A percentile compares a stretch with the other conserved stretches of the same genome.
phyloP scores from a whole-genome alignment of 2,797 vertebrate genomes.

The Antennarius maculatus region DNA sequence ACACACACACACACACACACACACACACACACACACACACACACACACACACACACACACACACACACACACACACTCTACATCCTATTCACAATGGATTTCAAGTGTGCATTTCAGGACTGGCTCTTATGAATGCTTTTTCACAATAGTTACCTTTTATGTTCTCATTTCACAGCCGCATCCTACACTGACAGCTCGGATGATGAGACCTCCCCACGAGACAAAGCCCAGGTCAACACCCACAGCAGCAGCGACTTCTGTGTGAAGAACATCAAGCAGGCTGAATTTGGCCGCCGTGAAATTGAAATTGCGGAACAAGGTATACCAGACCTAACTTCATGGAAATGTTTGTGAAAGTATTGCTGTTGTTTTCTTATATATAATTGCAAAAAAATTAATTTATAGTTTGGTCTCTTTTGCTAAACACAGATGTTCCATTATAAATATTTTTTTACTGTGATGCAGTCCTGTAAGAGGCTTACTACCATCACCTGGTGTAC shows the following conservation, averaged over 20 bases:
- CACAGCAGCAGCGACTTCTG: conserved; percentile 97
- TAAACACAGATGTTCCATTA: not conserved
- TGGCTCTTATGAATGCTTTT: conserved; percentile 33
- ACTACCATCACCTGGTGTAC: not conserved
- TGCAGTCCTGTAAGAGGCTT: conserved; percentile 9
- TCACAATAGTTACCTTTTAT: conserved; percentile 46
- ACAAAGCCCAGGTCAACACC: conserved; percentile 95
- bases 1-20: no score
- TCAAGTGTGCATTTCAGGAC: conserved; percentile 47
- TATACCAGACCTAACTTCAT: conserved; percentile 48
- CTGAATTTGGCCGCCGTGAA: conserved; percentile 95
- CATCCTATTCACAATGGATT: conserved; percentile 12
- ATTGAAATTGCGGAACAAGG: conserved; percentile 99
- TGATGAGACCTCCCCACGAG: conserved; percentile 94
- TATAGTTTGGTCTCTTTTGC: not conserved
- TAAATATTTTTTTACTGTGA: conserved; percentile 2
- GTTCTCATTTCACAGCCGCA: conserved; percentile 83
- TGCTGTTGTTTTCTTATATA: no score
- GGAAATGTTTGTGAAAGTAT: no score
- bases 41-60: no score
- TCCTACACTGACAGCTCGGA: conserved; percentile 99
- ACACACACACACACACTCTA: no score
- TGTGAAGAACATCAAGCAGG: conserved; percentile 98
- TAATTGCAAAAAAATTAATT: not conserved
- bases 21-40: no score